Evolutionary conservation across 1,140 invertebrate species (phyloP).

Genomic region (Periplaneta americana): DNA sequence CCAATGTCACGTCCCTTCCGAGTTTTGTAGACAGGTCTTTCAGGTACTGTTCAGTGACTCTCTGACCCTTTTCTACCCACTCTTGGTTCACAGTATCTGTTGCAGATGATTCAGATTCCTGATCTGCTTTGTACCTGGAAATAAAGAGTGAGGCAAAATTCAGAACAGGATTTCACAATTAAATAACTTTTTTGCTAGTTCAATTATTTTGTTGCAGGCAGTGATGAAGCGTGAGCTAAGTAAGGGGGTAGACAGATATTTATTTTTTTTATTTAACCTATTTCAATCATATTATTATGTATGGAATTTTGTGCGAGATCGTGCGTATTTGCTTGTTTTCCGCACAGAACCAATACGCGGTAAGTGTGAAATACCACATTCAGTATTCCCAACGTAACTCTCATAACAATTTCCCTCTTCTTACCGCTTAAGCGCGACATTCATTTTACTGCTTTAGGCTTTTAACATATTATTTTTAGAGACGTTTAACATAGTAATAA

Average conservation of each 20-base stretch:
- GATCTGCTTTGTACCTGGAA: constrained; percentile 5
- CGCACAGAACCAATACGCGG: too few species aligned
- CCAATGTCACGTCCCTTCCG: constrained; percentile 13
- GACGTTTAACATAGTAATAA: too few species aligned
- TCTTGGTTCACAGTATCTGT: not conserved
- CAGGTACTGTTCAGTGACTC: constrained; percentile 13
- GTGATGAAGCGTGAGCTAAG: not conserved
- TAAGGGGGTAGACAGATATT: not conserved
- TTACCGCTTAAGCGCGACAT: too few species aligned
- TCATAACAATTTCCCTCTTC: too few species aligned
- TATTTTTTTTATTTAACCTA: too few species aligned
- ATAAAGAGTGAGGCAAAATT: not conserved
- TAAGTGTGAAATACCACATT: too few species aligned
- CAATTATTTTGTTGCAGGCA: too few species aligned
- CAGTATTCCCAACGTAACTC: not conserved
- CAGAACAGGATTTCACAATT: not conserved
- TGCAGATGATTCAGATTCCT: not conserved
- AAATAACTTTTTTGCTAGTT: not conserved
- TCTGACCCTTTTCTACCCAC: constrained; percentile 14
- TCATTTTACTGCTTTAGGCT: too few species aligned
- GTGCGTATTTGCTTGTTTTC: too few species aligned
- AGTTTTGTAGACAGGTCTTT: constrained; percentile 15
- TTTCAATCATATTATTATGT: too few species aligned
- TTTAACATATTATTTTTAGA: too few species aligned
- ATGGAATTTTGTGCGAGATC: too few species aligned